phyloP scores from a whole-genome alignment of 2,113 vertebrate genomes.

The Paedocypris sp. region DNA sequence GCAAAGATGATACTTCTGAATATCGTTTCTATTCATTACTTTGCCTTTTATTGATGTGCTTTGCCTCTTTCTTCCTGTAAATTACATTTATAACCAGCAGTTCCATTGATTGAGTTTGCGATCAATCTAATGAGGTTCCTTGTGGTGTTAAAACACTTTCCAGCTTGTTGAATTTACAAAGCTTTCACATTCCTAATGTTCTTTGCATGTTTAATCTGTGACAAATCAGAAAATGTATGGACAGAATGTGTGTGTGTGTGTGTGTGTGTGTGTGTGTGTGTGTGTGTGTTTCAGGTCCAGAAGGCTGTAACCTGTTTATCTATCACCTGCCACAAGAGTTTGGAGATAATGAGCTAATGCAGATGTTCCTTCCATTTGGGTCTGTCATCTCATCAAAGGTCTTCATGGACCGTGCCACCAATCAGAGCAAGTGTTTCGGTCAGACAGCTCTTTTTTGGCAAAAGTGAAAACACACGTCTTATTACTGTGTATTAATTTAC shows the following conservation, averaged over 20 bases:
- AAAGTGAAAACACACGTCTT: not conserved
- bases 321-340: conserved; percentile 99
- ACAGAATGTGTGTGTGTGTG: not conserved
- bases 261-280: not conserved
- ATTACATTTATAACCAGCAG: too few species aligned
- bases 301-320: conserved; percentile 97
- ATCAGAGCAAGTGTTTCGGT: conserved; percentile 99
- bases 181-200: too few species aligned
- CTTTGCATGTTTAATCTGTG: too few species aligned
- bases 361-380: conserved; percentile 97
- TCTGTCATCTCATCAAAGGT: conserved; percentile 97
- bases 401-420: conserved; percentile 92
- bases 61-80: too few species aligned
- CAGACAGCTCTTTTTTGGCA: conserved; percentile 46
- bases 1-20: not conserved
- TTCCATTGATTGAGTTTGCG: too few species aligned
- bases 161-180: too few species aligned
- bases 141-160: too few species aligned
- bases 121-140: too few species aligned
- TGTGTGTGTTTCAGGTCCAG: conserved; percentile 68
- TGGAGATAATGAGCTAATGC: conserved; percentile 89
- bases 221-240: too few species aligned
- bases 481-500: not conserved
- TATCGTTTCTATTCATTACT: not conserved
- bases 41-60: not conserved